Evolutionary conservation across 2,113 vertebrate genomes (phyloP).

Genomic region (Gasterosteus aculeatus): DNA sequence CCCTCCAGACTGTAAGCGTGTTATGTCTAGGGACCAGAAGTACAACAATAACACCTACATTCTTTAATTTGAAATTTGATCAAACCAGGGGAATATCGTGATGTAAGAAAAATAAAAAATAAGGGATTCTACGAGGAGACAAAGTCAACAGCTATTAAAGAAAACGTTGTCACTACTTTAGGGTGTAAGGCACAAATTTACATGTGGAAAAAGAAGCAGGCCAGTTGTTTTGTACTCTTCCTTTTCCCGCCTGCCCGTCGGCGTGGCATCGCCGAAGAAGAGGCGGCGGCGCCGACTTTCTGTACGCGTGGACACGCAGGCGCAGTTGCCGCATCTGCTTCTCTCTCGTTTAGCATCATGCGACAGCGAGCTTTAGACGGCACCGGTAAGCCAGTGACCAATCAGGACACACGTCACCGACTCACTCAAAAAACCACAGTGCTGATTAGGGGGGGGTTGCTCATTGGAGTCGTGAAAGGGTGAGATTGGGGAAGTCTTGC

Average conservation of each 20-base stretch:
- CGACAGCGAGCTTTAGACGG: conserved; percentile 89
- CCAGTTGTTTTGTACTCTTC: conserved; percentile 78
- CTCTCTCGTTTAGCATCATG: conserved; percentile 84
- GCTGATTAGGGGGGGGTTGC: conserved; percentile 75
- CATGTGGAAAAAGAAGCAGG: conserved; percentile 96
- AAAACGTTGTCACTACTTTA: conserved; percentile 94
- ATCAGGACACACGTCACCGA: conserved; percentile 85
- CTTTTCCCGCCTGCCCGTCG: conserved; percentile 71
- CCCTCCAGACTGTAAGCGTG: conserved; percentile 58
- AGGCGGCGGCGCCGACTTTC: conserved; percentile 71
- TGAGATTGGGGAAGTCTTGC: conserved; percentile 68
- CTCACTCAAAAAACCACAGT: conserved; percentile 83
- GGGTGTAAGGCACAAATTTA: conserved; percentile 99
- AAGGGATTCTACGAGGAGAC: conserved; percentile 75
- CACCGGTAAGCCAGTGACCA: conserved; percentile 84
- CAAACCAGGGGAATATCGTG: conserved; percentile 80
- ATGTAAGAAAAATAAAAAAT: conserved; percentile 73
- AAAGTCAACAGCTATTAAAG: conserved; percentile 85
- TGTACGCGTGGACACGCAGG: conserved; percentile 43
- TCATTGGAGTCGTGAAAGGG: conserved; percentile 73
- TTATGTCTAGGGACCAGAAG: conserved; percentile 77
- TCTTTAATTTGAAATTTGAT: conserved; percentile 83
- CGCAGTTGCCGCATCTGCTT: conserved; percentile 64
- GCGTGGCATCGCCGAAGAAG: conserved; percentile 76
- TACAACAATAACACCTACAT: conserved; percentile 83